A percentile compares a stretch with the other conserved stretches of the same genome.
phyloP scores from a whole-genome alignment of 2,797 vertebrate species.

The Pelochelys cantorii region DNA sequence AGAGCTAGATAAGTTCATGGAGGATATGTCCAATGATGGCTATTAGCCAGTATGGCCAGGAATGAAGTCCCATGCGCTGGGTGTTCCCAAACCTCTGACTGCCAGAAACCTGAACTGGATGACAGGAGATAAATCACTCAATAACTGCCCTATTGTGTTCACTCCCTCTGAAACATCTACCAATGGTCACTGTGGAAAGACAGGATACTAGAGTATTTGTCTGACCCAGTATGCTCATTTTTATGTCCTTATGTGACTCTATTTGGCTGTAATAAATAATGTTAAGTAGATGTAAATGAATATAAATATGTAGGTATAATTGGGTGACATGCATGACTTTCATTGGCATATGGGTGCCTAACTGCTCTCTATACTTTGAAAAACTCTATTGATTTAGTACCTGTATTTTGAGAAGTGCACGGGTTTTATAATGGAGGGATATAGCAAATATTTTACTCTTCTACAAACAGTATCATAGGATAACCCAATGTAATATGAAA shows the following conservation, averaged over 20 bases:
- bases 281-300: background rate
- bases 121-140: background rate
- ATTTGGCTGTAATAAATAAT: conserved; percentile 49
- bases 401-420: background rate
- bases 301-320: background rate
- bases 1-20: background rate
- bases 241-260: conserved; percentile 28
- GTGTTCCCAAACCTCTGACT: background rate
- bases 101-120: background rate
- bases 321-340: background rate
- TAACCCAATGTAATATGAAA: background rate
- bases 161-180: too few species aligned
- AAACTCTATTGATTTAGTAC: background rate
- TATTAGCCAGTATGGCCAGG: background rate
- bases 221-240: too few species aligned
- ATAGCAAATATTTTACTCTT: background rate
- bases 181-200: too few species aligned
- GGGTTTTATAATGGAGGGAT: background rate
- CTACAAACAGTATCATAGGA: background rate
- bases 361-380: conserved; percentile 10
- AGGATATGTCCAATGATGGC: background rate
- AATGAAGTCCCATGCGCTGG: background rate
- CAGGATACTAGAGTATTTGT: too few species aligned
- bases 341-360: background rate
- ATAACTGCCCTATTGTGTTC: background rate